phyloP scores from a whole-genome alignment of 1,140 invertebrate species.

The Drosophila punjabiensis region DNA sequence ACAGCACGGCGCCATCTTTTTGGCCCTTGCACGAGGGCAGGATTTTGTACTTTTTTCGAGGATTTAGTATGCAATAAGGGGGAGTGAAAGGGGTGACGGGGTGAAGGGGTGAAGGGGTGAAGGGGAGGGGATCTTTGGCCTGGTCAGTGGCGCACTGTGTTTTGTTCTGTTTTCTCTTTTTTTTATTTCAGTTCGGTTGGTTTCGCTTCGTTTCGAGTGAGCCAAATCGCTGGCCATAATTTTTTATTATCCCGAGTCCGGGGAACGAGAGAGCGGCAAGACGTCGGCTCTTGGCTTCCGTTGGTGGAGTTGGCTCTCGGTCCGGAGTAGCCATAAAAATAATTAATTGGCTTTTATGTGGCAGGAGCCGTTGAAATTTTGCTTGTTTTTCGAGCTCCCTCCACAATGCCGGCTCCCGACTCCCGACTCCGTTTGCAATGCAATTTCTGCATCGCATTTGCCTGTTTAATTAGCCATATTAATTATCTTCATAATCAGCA shows the following conservation, averaged over 20 bases:
- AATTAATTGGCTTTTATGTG: slow-evolving; percentile 83
- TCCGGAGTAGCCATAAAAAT: slow-evolving; percentile 77
- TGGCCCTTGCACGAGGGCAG: slow-evolving; percentile 55
- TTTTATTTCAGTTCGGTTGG: slow-evolving; percentile 10
- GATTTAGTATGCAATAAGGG: slow-evolving; percentile 35
- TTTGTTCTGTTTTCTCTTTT: slow-evolving; percentile 37
- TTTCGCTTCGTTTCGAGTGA: slow-evolving; percentile 61
- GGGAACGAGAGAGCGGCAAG: slow-evolving; percentile 9
- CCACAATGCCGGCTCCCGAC: background rate
- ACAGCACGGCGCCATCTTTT: slow-evolving; percentile 85
- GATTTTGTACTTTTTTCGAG: slow-evolving; percentile 43
- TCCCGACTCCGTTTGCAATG: slow-evolving; percentile 25
- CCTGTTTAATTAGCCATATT: slow-evolving; percentile 75
- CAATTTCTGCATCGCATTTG: slow-evolving; percentile 58
- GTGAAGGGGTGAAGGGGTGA: no score
- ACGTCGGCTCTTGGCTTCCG: slow-evolving; percentile 62
- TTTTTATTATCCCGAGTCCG: slow-evolving; percentile 71
- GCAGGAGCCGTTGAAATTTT: slow-evolving; percentile 80
- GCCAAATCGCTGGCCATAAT: slow-evolving; percentile 79
- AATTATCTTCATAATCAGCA: slow-evolving; percentile 69
- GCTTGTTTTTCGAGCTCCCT: slow-evolving; percentile 41
- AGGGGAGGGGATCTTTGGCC: slow-evolving; percentile 34
- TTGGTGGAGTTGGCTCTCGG: slow-evolving; percentile 58
- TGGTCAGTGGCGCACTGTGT: slow-evolving; percentile 66
- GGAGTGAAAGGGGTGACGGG: background rate